These are phyloP conservation scores for Archegozetes longisetosus DNA, from an alignment of 1,140 invertebrate genomes.

Conservation along the genomic window DNA sequence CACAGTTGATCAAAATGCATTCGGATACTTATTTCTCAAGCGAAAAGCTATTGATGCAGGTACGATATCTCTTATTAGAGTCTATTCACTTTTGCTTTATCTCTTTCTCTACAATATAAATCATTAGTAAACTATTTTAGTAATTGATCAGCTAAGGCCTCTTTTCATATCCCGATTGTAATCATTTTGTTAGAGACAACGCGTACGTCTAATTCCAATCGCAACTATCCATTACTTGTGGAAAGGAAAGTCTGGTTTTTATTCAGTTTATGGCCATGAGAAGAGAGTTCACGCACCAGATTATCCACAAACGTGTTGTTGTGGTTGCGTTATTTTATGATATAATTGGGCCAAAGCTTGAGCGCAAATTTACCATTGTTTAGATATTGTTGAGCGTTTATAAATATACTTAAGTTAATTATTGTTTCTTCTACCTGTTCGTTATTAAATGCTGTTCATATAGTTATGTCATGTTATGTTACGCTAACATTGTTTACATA, in stretches of 20 bases:
- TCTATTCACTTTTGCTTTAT: neutral
- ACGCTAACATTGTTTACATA: too few relatives aligned
- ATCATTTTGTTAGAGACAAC: constrained; percentile 12
- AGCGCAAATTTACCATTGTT: too few relatives aligned
- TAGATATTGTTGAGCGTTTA: too few relatives aligned
- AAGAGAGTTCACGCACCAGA: constrained; percentile 35
- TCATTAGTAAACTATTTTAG: constrained; percentile 5
- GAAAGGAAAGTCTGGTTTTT: constrained; percentile 30
- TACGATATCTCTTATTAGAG: neutral
- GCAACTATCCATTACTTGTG: constrained; percentile 32
- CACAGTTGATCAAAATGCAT: constrained; percentile 32
- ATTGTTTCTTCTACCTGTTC: too few relatives aligned
- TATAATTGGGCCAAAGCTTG: neutral
- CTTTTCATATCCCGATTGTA: neutral
- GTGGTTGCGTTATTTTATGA: constrained; percentile 34
- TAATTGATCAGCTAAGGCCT: neutral
- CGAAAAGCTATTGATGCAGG: constrained; percentile 31
- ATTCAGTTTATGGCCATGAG: constrained; percentile 38
- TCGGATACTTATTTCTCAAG: constrained; percentile 24
- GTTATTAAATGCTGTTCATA: too few relatives aligned
- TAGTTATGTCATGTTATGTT: too few relatives aligned
- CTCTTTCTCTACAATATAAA: constrained; percentile 23
- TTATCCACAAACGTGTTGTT: constrained; percentile 40
- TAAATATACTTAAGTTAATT: too few relatives aligned
- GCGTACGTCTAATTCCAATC: constrained; percentile 17